Evolutionary conservation across 1,140 invertebrate genomes (phyloP), one percentile per base, ranked within the genome.

Genomic region (Caenorhabditis brenneri): DNA sequence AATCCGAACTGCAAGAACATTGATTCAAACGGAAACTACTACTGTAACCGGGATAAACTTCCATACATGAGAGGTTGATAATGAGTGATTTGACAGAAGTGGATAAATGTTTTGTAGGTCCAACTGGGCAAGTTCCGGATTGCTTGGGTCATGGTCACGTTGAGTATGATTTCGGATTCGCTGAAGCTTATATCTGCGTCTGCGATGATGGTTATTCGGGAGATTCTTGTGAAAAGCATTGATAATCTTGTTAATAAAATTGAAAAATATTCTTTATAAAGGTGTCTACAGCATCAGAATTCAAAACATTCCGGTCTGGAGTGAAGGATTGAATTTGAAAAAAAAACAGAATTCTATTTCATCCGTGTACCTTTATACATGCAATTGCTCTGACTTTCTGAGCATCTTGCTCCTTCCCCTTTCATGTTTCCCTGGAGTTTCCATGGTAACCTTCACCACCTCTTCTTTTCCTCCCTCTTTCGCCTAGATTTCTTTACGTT

Each of bases 131-230:
- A 42, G 42, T 74, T 24, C 65, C 65, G 3, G 65, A 74, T n/a
- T 74, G 65, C 15, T 24, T 74, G 16, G 65, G 65, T 24, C 65
- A 74, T 42, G 65, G 65, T 1, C 65, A 74, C 65, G 65, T 74
- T 29, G 65, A 74, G n/a, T 74, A 74, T 22, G 65, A 74, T 46
- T 74, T 74, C 5, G 36, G 22, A 0, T 46, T 27, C 29, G 36
- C 65, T 10, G 65, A 74, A 24, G 65, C 65, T 6, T 74, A 74
- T n/a, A 74, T 74, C 19, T 74, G 65, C 46, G 65, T 74, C n/a
- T 74, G 65, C 46, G 65, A 74, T 10, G 29, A 74, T 42, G 65
- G 65, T 22, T 74, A 74, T 74, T 74, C 65, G 22, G 65, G 65
- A 74, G 65, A 42, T 46, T 74, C 65, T 42, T 74, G 65, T n/a